Conservation (phyloP, 2,797 vertebrate genomes). For the Scyliorhinus canicula region DNA sequence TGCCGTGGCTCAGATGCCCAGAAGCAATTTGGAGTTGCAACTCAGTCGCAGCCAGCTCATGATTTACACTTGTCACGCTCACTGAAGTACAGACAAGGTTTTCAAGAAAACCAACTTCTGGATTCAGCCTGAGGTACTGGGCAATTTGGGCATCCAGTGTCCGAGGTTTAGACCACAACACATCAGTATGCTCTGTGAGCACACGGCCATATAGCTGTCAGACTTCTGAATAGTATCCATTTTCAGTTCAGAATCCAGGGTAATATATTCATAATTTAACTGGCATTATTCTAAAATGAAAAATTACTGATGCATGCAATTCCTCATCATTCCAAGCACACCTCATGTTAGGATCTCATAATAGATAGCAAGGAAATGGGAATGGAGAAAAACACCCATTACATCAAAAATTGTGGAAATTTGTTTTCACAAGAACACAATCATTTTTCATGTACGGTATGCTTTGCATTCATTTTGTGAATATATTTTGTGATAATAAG, state of each 20-base stretch:
- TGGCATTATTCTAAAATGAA: slow-evolving; percentile 38
- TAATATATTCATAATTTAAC: slow-evolving; percentile 37
- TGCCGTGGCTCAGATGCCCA: background rate
- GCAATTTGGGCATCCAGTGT: background rate
- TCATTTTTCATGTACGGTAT: slow-evolving; percentile 8
- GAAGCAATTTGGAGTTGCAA: background rate
- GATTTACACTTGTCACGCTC: background rate
- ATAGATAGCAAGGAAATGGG: slow-evolving; percentile 19
- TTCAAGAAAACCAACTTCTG: background rate
- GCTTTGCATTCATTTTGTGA: slow-evolving; percentile 4
- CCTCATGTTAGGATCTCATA: slow-evolving; percentile 12
- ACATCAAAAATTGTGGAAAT: slow-evolving; percentile 7
- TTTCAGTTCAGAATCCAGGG: slow-evolving; percentile 16
- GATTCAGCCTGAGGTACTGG: background rate
- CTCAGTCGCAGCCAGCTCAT: background rate
- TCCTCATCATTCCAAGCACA: slow-evolving; percentile 12
- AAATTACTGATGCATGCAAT: slow-evolving; percentile 33
- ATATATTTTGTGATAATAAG: slow-evolving; percentile 18
- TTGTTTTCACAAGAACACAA: slow-evolving; percentile 8
- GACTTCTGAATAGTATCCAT: background rate
- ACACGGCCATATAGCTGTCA: background rate
- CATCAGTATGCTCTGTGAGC: slow-evolving; percentile 13
- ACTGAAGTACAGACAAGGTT: background rate
- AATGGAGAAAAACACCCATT: background rate
- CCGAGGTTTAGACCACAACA: background rate